Conservation (phyloP, 2,888 invertebrate genomes). For the Acanthosepion lycidas region DNA sequence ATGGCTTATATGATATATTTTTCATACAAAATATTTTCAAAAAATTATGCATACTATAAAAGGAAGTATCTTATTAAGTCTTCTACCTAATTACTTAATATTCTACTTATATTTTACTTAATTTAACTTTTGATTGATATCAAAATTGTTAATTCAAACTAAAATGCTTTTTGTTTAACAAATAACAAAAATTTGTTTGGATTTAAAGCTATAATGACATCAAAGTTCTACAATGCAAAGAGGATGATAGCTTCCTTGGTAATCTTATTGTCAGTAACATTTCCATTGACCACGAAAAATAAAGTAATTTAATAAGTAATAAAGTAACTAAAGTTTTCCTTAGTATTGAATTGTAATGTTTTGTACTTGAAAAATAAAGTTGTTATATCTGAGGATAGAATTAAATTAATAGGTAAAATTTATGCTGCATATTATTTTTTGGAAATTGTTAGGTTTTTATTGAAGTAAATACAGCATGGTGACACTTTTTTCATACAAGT, state of each 20-base stretch:
- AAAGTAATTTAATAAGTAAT: too few relatives aligned
- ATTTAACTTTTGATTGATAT: background rate
- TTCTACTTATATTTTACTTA: background rate
- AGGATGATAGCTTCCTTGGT: background rate
- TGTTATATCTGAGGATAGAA: background rate
- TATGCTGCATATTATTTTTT: background rate
- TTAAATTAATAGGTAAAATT: background rate
- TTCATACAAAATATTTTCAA: background rate
- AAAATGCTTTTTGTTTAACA: background rate
- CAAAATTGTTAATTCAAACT: background rate
- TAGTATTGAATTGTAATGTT: background rate
- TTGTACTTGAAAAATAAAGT: background rate
- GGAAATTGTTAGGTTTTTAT: background rate
- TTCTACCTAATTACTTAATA: too few relatives aligned
- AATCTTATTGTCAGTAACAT: too few relatives aligned
- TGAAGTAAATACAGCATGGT: background rate
- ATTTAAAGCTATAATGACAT: background rate
- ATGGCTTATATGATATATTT: background rate
- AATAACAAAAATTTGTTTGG: background rate
- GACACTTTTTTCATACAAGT: background rate
- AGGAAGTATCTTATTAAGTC: too few relatives aligned
- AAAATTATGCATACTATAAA: constrained; percentile 11
- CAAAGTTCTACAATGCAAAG: background rate
- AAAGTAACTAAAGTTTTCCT: background rate
- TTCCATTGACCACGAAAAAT: too few relatives aligned